Evolutionary conservation across 2,888 invertebrate genomes (phyloP).

Genomic region (Phengaris arion): DNA sequence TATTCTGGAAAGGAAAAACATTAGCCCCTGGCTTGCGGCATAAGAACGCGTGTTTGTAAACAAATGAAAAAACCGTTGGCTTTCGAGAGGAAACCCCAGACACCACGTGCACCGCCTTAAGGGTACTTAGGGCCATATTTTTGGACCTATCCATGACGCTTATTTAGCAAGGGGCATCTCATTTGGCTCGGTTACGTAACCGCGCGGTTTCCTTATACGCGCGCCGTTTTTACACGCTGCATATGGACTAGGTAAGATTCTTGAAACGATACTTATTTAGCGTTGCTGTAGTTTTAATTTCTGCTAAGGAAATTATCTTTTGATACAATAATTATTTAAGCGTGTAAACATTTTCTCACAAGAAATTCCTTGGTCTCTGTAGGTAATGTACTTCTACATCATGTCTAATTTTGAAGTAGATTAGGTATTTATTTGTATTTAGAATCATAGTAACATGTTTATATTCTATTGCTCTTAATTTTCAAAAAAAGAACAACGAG

Average conservation of each 20-base stretch:
- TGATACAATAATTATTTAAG: background rate
- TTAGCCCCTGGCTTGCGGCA: background rate
- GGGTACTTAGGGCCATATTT: slow-evolving; percentile 61
- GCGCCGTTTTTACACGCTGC: background rate
- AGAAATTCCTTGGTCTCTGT: too few species aligned
- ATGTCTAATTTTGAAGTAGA: too few species aligned
- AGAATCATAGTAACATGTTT: too few species aligned
- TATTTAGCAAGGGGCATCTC: slow-evolving; percentile 51
- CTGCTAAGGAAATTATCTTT: background rate
- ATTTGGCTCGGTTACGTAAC: slow-evolving; percentile 46
- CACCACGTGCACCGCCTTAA: slow-evolving; percentile 70
- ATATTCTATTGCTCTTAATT: too few species aligned
- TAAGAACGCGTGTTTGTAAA: background rate
- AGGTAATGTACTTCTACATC: too few species aligned
- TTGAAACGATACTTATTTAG: background rate
- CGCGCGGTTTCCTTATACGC: slow-evolving; percentile 34
- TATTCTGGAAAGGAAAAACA: background rate
- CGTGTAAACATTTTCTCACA: background rate
- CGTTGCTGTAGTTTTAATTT: background rate
- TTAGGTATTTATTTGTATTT: too few species aligned
- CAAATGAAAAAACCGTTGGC: slow-evolving; percentile 41
- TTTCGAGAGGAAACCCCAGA: slow-evolving; percentile 55
- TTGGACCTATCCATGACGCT: slow-evolving; percentile 69
- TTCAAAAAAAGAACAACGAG: too few species aligned
- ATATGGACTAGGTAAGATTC: slow-evolving; percentile 16